phyloP scores from a whole-genome alignment of 1,140 invertebrate genomes.

The Phenacoccus solenopsis region DNA sequence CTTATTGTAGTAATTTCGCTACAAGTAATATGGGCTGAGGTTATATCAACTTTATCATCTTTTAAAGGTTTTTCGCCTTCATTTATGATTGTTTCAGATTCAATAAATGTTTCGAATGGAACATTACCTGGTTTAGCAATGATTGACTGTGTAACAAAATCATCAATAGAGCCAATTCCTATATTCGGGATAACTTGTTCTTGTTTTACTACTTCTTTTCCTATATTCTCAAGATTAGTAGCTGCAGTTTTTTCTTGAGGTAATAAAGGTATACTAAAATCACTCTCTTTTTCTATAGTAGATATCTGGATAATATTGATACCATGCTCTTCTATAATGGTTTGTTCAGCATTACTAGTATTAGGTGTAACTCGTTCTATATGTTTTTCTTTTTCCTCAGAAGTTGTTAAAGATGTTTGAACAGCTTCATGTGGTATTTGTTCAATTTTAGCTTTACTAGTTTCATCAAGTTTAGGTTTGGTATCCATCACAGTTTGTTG shows the following conservation, averaged over 20 bases:
- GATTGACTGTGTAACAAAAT: conserved; percentile 22
- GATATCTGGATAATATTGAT: neutral
- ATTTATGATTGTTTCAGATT: conserved; percentile 34
- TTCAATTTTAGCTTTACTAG: conserved; percentile 25
- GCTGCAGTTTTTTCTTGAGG: neutral
- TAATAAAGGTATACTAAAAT: conserved; percentile 21
- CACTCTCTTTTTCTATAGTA: conserved; percentile 31
- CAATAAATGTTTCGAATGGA: conserved; percentile 39
- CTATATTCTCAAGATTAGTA: neutral
- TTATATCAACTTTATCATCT: conserved; percentile 30
- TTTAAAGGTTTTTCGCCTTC: conserved; percentile 30
- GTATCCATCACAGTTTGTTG: conserved; percentile 26
- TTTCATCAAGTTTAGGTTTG: conserved; percentile 22
- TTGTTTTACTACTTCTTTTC: neutral
- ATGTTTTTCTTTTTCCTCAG: conserved; percentile 33
- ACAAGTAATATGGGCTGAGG: conserved; percentile 30
- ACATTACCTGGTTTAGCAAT: conserved; percentile 29
- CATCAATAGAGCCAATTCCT: conserved; percentile 24
- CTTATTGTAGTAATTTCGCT: conserved; percentile 33
- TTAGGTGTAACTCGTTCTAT: conserved; percentile 30
- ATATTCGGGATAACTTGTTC: conserved; percentile 23
- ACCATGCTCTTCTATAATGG: neutral
- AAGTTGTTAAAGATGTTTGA: conserved; percentile 26
- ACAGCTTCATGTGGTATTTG: conserved; percentile 30
- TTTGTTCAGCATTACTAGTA: neutral